Percentiles rank a stretch among this genome's conserved stretches.
Conservation (phyloP, 2,113 vertebrate species). For the Alethe diademata region DNA sequence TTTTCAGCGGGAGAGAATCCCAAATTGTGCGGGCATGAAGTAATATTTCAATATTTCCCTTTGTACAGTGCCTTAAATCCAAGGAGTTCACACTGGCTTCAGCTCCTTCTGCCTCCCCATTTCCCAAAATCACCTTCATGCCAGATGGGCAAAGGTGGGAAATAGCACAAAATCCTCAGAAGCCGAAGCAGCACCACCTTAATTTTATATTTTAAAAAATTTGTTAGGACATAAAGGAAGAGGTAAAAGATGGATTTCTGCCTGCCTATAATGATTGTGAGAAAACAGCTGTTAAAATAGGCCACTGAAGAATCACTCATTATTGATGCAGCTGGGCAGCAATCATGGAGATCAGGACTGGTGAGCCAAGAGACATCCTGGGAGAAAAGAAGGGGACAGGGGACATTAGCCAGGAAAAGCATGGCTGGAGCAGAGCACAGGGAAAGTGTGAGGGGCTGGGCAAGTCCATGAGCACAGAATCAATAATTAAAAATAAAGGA, state of each 20-base stretch:
- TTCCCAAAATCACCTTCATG: neutral
- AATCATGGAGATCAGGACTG: neutral
- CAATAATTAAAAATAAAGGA: neutral
- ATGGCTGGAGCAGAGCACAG: rapidly evolving
- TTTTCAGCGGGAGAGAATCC: neutral
- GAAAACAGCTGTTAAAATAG: neutral
- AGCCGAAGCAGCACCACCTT: neutral
- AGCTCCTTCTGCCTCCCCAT: neutral
- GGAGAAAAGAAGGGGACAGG: neutral
- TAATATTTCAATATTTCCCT: neutral
- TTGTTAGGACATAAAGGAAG: neutral
- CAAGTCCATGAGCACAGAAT: neutral
- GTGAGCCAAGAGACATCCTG: neutral
- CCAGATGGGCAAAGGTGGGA: neutral
- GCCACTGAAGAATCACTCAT: neutral
- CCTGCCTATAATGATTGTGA: neutral
- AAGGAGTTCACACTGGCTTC: neutral
- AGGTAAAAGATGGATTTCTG: neutral
- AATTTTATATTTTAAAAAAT: no score
- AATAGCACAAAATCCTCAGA: neutral
- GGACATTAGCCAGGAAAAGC: neutral
- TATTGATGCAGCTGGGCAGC: neutral
- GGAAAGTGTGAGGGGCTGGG: neutral
- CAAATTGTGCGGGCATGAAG: neutral
- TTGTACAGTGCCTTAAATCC: neutral